Evolutionary conservation across 2,797 vertebrate genomes (phyloP).

Genomic region (Glossophaga mutica): DNA sequence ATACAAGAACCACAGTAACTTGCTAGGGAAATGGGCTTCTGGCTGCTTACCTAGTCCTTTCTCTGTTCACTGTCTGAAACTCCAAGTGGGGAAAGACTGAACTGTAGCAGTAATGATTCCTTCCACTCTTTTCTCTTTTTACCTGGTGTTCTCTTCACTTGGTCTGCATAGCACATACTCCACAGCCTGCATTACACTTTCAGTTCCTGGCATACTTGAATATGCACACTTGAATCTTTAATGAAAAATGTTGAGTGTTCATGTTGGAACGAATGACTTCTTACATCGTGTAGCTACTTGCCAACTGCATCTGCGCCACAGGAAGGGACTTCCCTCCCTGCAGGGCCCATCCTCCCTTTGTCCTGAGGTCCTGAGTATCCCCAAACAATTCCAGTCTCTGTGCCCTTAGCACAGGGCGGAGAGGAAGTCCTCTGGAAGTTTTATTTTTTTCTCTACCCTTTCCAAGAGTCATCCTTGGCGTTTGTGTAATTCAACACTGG

Average conservation of each 20-base stretch:
- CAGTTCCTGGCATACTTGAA: not conserved
- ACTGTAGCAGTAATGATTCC: not conserved
- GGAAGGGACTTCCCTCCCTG: not conserved
- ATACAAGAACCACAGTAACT: not conserved
- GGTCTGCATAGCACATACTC: not conserved
- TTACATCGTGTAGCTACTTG: not conserved
- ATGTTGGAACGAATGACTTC: not conserved
- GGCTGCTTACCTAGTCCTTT: not conserved
- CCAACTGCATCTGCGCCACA: not conserved
- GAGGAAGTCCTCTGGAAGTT: slow-evolving; percentile 3
- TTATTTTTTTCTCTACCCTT: not conserved
- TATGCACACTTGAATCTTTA: not conserved
- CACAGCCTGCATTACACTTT: not conserved
- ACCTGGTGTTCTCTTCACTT: not conserved
- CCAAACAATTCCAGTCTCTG: not conserved
- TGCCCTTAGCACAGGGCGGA: not conserved
- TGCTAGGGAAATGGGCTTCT: not conserved
- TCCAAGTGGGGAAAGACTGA: not conserved
- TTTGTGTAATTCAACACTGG: not conserved
- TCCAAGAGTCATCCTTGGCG: not conserved
- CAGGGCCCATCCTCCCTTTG: not conserved
- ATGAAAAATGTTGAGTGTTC: not conserved
- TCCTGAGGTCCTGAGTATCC: not conserved
- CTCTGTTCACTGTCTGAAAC: not conserved
- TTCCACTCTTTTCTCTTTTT: not conserved